Conservation (phyloP, 1,140 invertebrate genomes). For the Tachypleus tridentatus region DNA sequence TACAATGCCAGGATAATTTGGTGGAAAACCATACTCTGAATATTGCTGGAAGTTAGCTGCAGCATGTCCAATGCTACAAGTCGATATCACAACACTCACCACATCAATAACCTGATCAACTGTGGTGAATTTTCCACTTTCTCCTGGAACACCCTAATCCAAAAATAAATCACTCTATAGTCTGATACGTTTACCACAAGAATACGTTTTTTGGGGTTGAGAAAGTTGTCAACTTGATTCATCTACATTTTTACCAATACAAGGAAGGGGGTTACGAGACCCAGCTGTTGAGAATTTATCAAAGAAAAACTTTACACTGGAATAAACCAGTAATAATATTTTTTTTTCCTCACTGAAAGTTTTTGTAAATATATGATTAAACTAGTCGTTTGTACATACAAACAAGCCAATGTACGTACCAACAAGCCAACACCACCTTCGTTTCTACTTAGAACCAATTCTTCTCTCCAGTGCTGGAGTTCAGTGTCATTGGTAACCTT, state of each 20-base stretch:
- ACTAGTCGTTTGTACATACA: too few relatives aligned
- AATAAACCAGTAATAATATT: too few relatives aligned
- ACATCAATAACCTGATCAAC: constrained; percentile 31
- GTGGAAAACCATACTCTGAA: constrained; percentile 38
- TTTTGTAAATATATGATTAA: too few relatives aligned
- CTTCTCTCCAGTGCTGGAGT: constrained; percentile 35
- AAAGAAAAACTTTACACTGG: too few relatives aligned
- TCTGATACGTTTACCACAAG: not conserved
- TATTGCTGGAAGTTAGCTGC: constrained; percentile 38
- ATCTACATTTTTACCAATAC: too few relatives aligned
- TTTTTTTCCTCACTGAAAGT: too few relatives aligned
- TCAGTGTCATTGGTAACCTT: constrained; percentile 34
- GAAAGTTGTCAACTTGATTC: too few relatives aligned
- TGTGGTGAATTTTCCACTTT: constrained; percentile 30
- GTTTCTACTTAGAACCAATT: constrained; percentile 30
- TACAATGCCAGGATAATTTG: constrained; percentile 38
- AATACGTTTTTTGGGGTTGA: too few relatives aligned
- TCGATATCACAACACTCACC: constrained; percentile 35
- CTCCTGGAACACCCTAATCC: constrained; percentile 28
- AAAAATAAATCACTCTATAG: constrained; percentile 7
- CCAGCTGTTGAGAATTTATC: too few relatives aligned
- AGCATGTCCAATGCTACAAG: constrained; percentile 38
- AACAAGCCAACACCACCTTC: constrained; percentile 30
- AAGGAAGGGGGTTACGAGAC: too few relatives aligned
- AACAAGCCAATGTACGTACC: constrained; percentile 8